Conservation (phyloP, 2,113 vertebrate genomes). For the Petrocephalus zakoni region DNA sequence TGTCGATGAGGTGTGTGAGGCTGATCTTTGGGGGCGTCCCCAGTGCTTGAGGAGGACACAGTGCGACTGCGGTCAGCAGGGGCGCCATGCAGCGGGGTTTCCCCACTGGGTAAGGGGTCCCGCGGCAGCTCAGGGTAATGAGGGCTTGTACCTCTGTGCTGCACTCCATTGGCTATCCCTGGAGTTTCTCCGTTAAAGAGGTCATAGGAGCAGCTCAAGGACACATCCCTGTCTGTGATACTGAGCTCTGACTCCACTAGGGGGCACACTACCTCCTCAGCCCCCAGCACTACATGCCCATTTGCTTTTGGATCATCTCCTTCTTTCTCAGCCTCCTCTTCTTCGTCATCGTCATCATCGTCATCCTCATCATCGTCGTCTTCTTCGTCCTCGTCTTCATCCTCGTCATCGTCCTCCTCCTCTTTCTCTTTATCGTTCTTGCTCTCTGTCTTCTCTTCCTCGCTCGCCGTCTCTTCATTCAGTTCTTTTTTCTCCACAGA, state of each 20-base stretch:
- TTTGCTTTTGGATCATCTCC: conserved; percentile 76
- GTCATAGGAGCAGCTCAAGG: conserved; percentile 85
- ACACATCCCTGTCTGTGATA: conserved; percentile 71
- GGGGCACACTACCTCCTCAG: conserved; percentile 72
- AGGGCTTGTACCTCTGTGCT: conserved; percentile 41
- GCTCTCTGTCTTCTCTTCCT: not conserved
- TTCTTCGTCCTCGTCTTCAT: conserved; percentile 45
- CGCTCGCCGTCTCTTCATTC: not conserved
- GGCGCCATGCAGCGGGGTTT: conserved; percentile 44
- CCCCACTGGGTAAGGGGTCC: conserved; percentile 48
- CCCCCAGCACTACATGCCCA: conserved; percentile 76
- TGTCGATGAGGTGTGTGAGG: not conserved
- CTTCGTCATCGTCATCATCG: conserved; percentile 39
- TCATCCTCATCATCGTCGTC: conserved; percentile 67
- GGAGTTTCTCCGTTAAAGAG: conserved; percentile 85
- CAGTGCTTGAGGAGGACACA: conserved; percentile 91
- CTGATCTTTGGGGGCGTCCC: conserved; percentile 71
- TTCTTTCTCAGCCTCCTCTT: conserved; percentile 30
- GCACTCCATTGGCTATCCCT: conserved; percentile 54
- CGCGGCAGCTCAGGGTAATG: conserved; percentile 62
- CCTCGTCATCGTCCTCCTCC: not conserved
- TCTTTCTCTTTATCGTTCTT: not conserved
- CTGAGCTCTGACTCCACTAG: conserved; percentile 80
- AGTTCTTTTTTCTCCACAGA: not conserved
- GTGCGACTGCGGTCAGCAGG: conserved; percentile 88